These are phyloP conservation scores for Silurus meridionalis DNA, from an alignment of 2,113 vertebrate genomes.

Conservation along the genomic window DNA sequence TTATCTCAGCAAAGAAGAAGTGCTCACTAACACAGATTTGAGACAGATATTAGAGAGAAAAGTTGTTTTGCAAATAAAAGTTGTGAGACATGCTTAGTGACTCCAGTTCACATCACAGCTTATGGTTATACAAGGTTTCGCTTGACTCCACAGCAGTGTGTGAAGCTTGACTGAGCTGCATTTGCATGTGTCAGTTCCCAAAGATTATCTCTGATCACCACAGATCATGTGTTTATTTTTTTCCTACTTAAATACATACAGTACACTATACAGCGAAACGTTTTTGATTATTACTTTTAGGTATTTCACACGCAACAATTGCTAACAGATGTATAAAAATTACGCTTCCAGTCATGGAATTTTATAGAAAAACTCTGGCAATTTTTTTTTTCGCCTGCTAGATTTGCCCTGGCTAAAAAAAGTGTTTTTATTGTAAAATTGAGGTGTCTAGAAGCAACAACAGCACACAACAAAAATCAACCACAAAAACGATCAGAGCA, in stretches of 20 bases:
- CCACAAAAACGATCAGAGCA: not conserved
- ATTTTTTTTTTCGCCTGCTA: not conserved
- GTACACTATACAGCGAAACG: not conserved
- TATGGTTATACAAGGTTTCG: not conserved
- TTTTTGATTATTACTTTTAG: not conserved
- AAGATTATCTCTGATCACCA: not conserved
- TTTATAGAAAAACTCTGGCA: not conserved
- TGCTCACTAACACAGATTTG: too few species aligned
- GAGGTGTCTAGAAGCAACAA: not conserved
- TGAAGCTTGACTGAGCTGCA: not conserved
- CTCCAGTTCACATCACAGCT: not conserved
- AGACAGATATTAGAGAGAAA: too few species aligned
- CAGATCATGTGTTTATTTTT: not conserved
- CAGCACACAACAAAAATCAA: not conserved
- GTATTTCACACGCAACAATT: not conserved
- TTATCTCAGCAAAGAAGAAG: too few species aligned
- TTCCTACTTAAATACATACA: not conserved
- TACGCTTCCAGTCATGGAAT: not conserved
- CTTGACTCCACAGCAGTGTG: not conserved
- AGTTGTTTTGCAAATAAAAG: too few species aligned
- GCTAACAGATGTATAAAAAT: not conserved
- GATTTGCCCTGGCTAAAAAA: not conserved
- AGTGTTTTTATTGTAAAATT: not conserved
- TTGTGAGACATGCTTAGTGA: not conserved
- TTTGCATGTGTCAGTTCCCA: not conserved